These are phyloP conservation scores for Drosophila kokeensis DNA, from an alignment of 2,888 invertebrate genomes.

Conservation along the genomic window DNA sequence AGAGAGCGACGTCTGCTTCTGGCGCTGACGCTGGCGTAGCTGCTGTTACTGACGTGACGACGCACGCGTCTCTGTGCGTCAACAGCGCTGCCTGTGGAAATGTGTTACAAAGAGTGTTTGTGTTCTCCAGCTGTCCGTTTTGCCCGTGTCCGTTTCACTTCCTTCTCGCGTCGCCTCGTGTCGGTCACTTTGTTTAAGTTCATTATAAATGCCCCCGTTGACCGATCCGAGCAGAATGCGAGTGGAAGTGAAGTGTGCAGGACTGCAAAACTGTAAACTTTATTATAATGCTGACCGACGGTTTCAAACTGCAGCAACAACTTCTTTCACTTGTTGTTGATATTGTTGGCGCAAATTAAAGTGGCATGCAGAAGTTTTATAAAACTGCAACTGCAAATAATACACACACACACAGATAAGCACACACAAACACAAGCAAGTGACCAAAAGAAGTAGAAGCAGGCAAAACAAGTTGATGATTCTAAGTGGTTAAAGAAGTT, in stretches of 20 bases:
- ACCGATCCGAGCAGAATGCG: constrained; percentile 31
- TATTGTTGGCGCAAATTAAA: constrained; percentile 61
- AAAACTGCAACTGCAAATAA: constrained; percentile 45
- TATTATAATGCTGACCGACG: constrained; percentile 30
- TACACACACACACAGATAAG: constrained; percentile 29
- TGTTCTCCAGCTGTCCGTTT: constrained; percentile 35
- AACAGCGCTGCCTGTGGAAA: constrained; percentile 20
- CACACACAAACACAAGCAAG: constrained; percentile 10
- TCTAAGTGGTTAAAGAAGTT: constrained; percentile 78
- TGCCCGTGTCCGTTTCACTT: constrained; percentile 9
- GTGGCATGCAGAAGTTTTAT: constrained; percentile 65
- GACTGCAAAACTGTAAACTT: constrained; percentile 41
- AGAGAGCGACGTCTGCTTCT: constrained; percentile 26
- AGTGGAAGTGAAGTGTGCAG: constrained; percentile 10
- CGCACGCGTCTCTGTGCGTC: constrained; percentile 8
- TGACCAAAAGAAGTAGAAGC: constrained; percentile 44
- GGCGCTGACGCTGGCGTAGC: not conserved
- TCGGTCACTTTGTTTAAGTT: constrained; percentile 48
- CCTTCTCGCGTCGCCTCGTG: constrained; percentile 1
- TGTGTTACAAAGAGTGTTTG: constrained; percentile 45
- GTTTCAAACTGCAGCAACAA: constrained; percentile 35
- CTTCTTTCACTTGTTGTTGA: constrained; percentile 23
- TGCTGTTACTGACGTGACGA: constrained; percentile 36
- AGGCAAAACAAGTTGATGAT: constrained; percentile 75
- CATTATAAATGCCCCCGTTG: constrained; percentile 50